Evolutionary conservation across 2,797 vertebrate genomes (phyloP), one percentile per base, ranked within the genome.

Genomic region (Intellagama lesueurii): DNA sequence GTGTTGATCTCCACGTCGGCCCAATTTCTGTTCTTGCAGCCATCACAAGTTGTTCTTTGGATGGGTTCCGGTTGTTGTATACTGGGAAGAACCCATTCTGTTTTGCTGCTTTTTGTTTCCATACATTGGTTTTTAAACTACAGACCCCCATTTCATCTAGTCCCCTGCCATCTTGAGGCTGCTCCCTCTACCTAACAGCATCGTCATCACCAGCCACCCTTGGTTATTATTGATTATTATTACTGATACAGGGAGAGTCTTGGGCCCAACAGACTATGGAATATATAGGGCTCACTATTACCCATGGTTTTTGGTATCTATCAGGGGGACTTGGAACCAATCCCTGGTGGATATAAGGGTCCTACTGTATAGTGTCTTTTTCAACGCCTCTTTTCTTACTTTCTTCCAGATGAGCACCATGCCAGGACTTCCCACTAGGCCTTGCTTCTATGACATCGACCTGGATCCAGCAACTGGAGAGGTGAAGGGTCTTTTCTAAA

Each of bases 401-500:
- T 4, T 92, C 92, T 87, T 86, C 68, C 89, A 99, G 99, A 99
- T 99, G 98, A 99, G 98, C 85, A 99, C 99, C 0, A 99, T 99
- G 97, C 99, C 99, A 7, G 99, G 99, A 68, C 98, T 99, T 89
- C 99, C 99, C 81, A 99, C 99, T 9, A 97, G 99, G 84, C 99
- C 99, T 49, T 99, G 99, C 94, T 99, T 99, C 97, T 99, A 99
- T 77, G 99, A 99, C 89, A 99, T 99, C 81, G 98, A 99, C 94
- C 97, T 99, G 93, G 98, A 99, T 92, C 98, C 99, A 5, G 96
- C 96, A 90, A 98, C 98, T 0, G 98, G 98, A 91, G 97, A 98
- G 94, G 97, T 99, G 92, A 97, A 97, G 1, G 99, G 99, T 52
- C 98, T 99, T 86, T 99, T 99, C 94, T 99, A 97, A 96, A 78